Percentiles rank a stretch among this genome's conserved stretches.
Evolutionary conservation across 2,888 invertebrate species (phyloP).

Genomic region (Mesorhabditis belari): DNA sequence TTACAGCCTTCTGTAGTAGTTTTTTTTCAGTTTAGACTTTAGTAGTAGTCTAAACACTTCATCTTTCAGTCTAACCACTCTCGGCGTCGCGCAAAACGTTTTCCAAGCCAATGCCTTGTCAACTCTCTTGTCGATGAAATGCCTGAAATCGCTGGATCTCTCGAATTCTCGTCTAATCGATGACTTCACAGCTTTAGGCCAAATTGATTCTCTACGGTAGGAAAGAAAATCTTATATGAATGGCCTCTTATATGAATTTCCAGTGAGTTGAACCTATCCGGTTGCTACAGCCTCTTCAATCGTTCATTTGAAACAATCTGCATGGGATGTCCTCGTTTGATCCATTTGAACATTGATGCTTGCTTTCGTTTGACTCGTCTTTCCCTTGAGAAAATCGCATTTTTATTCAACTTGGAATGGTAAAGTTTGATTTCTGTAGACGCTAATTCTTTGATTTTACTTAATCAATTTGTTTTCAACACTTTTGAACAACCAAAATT

Average conservation of each 20-base stretch:
- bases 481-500: no score
- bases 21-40: no score
- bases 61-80: no score
- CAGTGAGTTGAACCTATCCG: background rate
- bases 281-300: background rate
- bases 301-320: background rate
- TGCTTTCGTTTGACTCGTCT: background rate
- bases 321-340: background rate
- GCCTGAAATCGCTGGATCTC: background rate
- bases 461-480: no score
- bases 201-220: background rate
- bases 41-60: no score
- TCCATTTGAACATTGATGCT: background rate
- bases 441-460: background rate
- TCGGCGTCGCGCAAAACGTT: background rate
- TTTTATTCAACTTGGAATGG: background rate
- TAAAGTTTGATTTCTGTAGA: background rate
- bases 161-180: background rate
- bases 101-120: background rate
- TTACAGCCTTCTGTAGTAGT: no score
- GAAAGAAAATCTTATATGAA: background rate
- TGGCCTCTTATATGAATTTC: background rate
- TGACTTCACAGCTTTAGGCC: background rate
- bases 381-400: background rate
- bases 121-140: background rate